Base-by-base conservation (phyloP, 1,140 invertebrate species). In the Drosophila lacteicornis region DNA sequence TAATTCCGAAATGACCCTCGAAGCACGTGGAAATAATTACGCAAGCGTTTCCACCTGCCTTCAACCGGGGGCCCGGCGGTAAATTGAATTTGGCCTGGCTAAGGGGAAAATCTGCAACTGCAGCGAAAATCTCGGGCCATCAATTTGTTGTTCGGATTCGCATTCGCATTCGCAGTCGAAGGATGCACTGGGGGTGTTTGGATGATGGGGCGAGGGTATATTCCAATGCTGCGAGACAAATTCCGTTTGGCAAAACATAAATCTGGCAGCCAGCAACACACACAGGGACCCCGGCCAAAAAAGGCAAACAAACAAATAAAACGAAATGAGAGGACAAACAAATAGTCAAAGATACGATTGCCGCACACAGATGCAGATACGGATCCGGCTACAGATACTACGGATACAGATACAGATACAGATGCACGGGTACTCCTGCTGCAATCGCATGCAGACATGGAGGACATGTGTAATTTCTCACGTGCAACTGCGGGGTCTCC, bases 381-480 rank as follows among this genome's bases (percentile, higher is more conserved):
- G 42, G 45, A 46, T 27, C 45, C 38, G 63, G 55, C 55, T 56
- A 63, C 30, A 53, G 43, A 60, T 50, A 59, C 58, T 40, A 47
- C 53, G 27, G 40, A 38, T 42, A 22, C 30, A 9, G 45, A 47
- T 71, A 22, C 30, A 9, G 45, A 47, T 66, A 46, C 51, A 67
- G 22, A 47, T 71, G 56, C 65, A 42, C 59, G 33, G 50, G 22
- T 36, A 71, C 69, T 60, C 46, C 45, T 30, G 68, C 53, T 73
- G 70, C 70, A 74, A 73, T 60, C 56, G 69, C 69, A 59, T 61
- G 73, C 61, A 61, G 62, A 73, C 55, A 83, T 70, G 69, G 74
- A 88, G 84, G 77, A 87, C 84, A 87, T 88, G 84, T 88, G 80
- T 87, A 87, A 88, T 87, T 87, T 87, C 84, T 84, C 84, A 87